These are phyloP conservation scores for Molossus molossus DNA, from an alignment of 2,797 vertebrate genomes.

Conservation along the genomic window DNA sequence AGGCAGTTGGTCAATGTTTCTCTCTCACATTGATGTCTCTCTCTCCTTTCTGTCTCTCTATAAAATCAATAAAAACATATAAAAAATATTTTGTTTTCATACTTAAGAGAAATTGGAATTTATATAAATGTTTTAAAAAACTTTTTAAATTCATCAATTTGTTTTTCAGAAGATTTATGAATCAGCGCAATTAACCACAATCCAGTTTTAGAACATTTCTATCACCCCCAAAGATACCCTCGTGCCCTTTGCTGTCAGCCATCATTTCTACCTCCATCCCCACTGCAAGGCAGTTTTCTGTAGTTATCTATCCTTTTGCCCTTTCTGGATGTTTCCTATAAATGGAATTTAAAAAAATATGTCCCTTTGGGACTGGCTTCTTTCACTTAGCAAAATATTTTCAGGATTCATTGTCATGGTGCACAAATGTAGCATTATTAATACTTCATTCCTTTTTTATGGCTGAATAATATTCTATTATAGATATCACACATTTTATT, in stretches of 20 bases:
- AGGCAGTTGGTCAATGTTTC: too few relatives aligned
- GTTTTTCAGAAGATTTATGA: slow-evolving; percentile 14
- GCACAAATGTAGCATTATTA: neutral
- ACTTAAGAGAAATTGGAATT: slow-evolving; percentile 22
- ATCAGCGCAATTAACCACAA: neutral
- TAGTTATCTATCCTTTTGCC: neutral
- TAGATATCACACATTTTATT: neutral
- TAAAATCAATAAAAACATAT: too few relatives aligned
- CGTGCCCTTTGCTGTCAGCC: neutral
- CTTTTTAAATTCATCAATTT: slow-evolving; percentile 22
- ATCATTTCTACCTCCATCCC: neutral
- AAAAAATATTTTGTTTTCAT: neutral
- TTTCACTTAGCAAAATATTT: slow-evolving; percentile 1
- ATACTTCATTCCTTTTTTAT: neutral
- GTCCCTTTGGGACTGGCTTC: neutral
- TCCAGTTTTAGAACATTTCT: neutral
- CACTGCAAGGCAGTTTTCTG: neutral
- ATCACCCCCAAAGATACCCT: neutral
- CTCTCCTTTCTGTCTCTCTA: too few relatives aligned
- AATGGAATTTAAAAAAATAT: neutral
- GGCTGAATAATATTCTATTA: neutral
- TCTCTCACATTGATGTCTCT: too few relatives aligned
- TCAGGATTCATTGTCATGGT: neutral
- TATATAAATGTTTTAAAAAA: neutral
- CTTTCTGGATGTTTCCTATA: slow-evolving; percentile 2